Evolutionary conservation across 2,888 invertebrate genomes (phyloP).

Genomic region (Dicycla oo): DNA sequence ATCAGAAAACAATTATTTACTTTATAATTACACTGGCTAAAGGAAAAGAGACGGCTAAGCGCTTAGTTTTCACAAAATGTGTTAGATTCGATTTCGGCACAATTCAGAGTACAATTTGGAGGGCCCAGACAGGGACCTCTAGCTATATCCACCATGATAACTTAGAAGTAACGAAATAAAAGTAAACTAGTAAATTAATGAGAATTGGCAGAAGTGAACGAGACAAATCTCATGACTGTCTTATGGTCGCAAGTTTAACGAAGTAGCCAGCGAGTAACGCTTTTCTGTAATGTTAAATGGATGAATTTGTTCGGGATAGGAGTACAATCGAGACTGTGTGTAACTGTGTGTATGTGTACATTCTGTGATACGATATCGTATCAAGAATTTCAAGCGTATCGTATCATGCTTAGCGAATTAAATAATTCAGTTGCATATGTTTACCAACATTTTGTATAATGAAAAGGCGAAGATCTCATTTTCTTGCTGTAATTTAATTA

Average conservation of each 20-base stretch:
- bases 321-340: not conserved
- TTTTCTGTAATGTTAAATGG: not conserved
- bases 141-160: not conserved
- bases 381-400: constrained; percentile 10
- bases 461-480: not conserved
- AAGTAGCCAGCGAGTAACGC: not conserved
- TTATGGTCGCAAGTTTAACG: not conserved
- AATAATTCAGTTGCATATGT: constrained; percentile 7
- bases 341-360: not conserved
- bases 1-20: not conserved
- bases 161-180: not conserved
- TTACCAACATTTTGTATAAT: constrained; percentile 5
- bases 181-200: not conserved
- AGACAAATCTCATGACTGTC: not conserved
- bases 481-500: not conserved
- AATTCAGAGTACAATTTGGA: not conserved
- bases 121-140: not conserved
- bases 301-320: not conserved
- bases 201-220: not conserved
- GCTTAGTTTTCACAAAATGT: not conserved
- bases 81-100: not conserved
- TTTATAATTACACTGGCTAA: not conserved
- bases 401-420: constrained; percentile 22
- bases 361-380: constrained; percentile 13
- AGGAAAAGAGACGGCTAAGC: not conserved